Evolutionary conservation across 1,140 invertebrate species (phyloP), one percentile per base, ranked within the genome.

Genomic region (Bombus haemorrhoidalis): DNA sequence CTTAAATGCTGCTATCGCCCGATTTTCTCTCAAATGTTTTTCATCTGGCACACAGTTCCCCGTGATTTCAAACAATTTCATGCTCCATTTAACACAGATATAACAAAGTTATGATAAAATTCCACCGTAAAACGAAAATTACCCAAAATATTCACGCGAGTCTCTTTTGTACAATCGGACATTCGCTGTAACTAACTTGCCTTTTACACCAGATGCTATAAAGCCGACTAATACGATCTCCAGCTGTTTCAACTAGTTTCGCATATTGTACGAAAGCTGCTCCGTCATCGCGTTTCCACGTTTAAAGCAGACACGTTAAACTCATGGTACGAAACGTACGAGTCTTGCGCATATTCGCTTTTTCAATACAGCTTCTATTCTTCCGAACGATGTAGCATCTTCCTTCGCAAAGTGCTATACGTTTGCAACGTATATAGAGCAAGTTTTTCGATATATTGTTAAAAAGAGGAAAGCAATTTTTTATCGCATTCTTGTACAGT

Each of bases 181-280:
- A 28, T 68, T 83, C 43, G 22, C 68, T 68, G 5, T 68, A 76
- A 69, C 74, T 34, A 66, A 78, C 64, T 47, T 78, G 25, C n/a
- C 37, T 59, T 39, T 69, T 25, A 57, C 64, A n/a, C 47, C 75
- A 25, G 64, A 53, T 32, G 59, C 64, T 59, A 77, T 83, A 64
- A 83, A 69, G 22, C 82, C 71, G 22, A 78, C 64, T 78, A 78
- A 78, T 83, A 78, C 39, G 64, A 78, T 69, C 47, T 32, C 37
- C 82, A 57, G 64, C 74, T 83, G 74, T 83, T 83, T 78, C 62
- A 83, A 25, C 64, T 68, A 76, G 57, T 76, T 83, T 68, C 72
- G 25, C 72, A 28, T 69, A 77, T 77, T 41, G 37, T 53, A 78
- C 22, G 43, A 78, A 71, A 78, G 22, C 68, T 69, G 22, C 68